Evolutionary conservation across 2,113 vertebrate species (phyloP).

Genomic region (Copsychus sechellarum): DNA sequence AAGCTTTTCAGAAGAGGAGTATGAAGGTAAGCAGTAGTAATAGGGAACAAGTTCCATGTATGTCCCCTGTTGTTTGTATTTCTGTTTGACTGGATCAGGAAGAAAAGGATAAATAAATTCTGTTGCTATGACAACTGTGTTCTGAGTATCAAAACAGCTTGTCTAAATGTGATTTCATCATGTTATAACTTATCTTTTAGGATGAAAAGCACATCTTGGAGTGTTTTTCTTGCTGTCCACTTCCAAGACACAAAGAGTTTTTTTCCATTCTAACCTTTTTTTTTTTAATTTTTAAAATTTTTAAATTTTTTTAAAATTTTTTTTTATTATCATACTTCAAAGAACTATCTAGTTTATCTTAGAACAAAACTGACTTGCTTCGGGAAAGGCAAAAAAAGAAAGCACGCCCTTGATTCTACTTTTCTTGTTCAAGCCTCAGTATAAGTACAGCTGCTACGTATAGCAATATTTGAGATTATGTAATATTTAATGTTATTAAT

Average conservation of each 20-base stretch:
- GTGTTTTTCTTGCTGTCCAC: not conserved
- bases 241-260: not conserved
- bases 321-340: not conserved
- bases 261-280: not conserved
- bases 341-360: not conserved
- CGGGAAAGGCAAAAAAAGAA: not conserved
- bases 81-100: not conserved
- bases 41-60: not conserved
- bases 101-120: not conserved
- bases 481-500: not conserved
- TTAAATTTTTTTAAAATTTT: not conserved
- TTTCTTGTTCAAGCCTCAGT: not conserved
- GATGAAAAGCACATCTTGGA: not conserved
- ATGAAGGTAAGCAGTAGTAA: not conserved
- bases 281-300: too few relatives aligned
- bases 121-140: conserved; percentile 4
- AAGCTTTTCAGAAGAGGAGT: not conserved
- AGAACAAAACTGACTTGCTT: not conserved
- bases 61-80: not conserved
- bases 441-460: not conserved
- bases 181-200: not conserved
- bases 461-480: not conserved
- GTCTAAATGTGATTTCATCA: not conserved
- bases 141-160: not conserved
- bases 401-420: not conserved